These are phyloP conservation scores for Baccha elongata DNA, from an alignment of 2,888 invertebrate genomes.

Conservation along the genomic window DNA sequence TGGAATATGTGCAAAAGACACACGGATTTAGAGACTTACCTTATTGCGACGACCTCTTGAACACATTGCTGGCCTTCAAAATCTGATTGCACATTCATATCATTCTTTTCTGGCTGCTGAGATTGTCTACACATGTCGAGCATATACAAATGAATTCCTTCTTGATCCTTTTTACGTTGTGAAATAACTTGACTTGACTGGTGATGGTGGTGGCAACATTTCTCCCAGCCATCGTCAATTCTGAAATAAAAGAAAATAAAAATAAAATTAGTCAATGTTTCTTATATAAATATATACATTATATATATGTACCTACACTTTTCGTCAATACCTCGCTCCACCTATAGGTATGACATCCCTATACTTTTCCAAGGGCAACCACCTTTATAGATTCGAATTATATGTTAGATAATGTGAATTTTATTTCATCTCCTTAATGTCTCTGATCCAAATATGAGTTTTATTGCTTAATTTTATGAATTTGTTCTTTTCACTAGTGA, in stretches of 20 bases:
- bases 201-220: too few species aligned
- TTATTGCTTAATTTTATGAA: slow-evolving; percentile 57
- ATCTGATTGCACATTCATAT: slow-evolving; percentile 34
- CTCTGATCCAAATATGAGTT: slow-evolving; percentile 19
- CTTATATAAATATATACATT: too few species aligned
- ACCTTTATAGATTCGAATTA: too few species aligned
- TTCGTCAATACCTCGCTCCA: too few species aligned
- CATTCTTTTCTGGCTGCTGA: background rate
- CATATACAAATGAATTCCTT: background rate
- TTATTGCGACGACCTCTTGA: background rate
- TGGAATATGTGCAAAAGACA: background rate
- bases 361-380: too few species aligned
- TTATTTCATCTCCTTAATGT: background rate
- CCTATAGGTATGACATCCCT: too few species aligned
- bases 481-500: too few species aligned
- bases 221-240: too few species aligned
- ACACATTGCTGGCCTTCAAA: background rate
- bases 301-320: too few species aligned
- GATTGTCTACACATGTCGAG: background rate
- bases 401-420: background rate
- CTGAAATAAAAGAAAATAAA: too few species aligned
- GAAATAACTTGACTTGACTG: too few species aligned
- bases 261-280: too few species aligned
- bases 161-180: background rate
- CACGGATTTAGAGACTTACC: background rate